Base-by-base conservation (phyloP, 64 coral and sea anemone species). In the Montipora cactus region DNA sequence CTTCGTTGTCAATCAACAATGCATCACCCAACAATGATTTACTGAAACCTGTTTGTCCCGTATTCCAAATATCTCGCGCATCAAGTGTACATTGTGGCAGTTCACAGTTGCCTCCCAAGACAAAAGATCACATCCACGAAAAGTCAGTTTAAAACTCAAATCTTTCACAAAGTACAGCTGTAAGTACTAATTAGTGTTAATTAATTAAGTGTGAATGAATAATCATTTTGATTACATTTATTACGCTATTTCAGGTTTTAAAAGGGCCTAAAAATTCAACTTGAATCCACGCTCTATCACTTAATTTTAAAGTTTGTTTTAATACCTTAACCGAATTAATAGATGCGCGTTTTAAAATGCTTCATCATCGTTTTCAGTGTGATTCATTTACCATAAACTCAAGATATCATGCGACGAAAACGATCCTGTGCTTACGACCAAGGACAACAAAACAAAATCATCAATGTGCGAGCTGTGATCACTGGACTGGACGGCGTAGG, bases 401-500 rank as follows among this genome's bases (percentile, higher is more conserved):
- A 37, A 48, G 6, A 49, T 19, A 86, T n/a, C 13, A 86, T 86
- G 82, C 67, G 82, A 12, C 62, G 82, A 11, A 86, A 86, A 71
- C 62, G 82, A 86, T 49, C 82, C 4, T 71, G 46, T 19, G 6
- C 46, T 8, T 49, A 14, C 47, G 11, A 68, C n/a, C 67, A 67
- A 22, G 66, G 15, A 70, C 45, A 72, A 51, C 64, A 69, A 12
- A 20, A 23, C 7, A 49, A 53, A 49, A 74, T 88, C 62, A 79
- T 50, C 2, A 93, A 88, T 58, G 75, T 93, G 0, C 83, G 49
- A 25, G 92, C 87, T 8, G 84, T 93, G 44, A 28, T 93, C 44
- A 11, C 78, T 8, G 92, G 92, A 8, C 50, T 79, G 59, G 92
- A 93, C 79, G 92, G 92, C 2, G 92, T 93, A 5, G 92, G 92